Conservation (phyloP, 2,113 vertebrate species). For the Hydrochoerus hydrochaeris region DNA sequence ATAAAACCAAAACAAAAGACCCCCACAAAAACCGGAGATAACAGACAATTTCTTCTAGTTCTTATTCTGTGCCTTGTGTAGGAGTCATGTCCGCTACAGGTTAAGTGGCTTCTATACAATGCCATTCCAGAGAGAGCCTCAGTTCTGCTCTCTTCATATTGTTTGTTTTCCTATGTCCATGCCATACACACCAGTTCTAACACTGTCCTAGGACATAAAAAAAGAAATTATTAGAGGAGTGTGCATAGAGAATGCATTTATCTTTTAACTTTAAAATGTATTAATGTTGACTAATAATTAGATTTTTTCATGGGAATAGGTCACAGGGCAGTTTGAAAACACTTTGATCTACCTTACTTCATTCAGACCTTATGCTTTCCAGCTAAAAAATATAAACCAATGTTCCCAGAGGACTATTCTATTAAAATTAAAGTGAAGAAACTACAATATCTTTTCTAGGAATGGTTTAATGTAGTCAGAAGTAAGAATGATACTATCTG, state of each 20-base stretch:
- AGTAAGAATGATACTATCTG: not conserved
- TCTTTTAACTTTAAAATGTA: not conserved
- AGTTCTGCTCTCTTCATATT: not conserved
- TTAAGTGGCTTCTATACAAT: not conserved
- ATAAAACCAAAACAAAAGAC: not conserved
- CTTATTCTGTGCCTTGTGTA: not conserved
- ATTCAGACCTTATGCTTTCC: constrained; percentile 6
- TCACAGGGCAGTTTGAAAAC: not conserved
- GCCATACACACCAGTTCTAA: not conserved
- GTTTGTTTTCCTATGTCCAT: not conserved
- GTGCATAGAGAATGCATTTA: not conserved
- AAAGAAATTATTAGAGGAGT: not conserved
- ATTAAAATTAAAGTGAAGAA: constrained; percentile 28
- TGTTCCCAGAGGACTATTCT: not conserved
- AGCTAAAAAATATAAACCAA: constrained; percentile 46
- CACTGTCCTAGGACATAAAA: not conserved
- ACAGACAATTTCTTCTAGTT: not conserved
- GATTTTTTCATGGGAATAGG: not conserved
- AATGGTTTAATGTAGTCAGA: not conserved
- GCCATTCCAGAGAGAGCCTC: not conserved
- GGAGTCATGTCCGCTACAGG: not conserved
- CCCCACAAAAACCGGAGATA: not conserved
- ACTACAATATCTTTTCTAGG: not conserved
- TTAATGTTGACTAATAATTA: not conserved
- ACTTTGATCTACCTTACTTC: not conserved